These are phyloP conservation scores for Rhamphomyia laevipes DNA, from an alignment of 2,888 invertebrate genomes.

Conservation along the genomic window DNA sequence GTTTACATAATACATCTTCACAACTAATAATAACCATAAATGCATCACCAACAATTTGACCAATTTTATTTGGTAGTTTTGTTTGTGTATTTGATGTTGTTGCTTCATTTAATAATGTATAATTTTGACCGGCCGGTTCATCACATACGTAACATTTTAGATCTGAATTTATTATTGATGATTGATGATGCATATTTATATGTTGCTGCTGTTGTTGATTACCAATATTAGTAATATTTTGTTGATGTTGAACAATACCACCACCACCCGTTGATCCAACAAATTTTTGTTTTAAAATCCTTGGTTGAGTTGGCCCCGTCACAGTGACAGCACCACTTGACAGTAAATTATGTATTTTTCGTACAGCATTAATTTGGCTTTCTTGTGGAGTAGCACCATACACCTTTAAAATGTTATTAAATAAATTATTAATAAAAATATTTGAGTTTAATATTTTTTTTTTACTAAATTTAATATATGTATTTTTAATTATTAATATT, in stretches of 20 bases:
- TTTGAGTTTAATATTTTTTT: too few species aligned
- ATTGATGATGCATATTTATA: neutral
- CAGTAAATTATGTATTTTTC: constrained; percentile 37
- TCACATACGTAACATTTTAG: constrained; percentile 38
- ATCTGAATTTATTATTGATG: constrained; percentile 3
- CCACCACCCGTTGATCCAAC: constrained; percentile 18
- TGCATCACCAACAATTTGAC: constrained; percentile 39
- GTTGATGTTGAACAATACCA: constrained; percentile 4
- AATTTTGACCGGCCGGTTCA: constrained; percentile 28
- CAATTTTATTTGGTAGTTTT: constrained; percentile 40
- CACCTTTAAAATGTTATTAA: neutral
- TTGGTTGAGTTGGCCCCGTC: constrained; percentile 36
- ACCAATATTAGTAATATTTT: constrained; percentile 14
- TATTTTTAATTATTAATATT: too few species aligned
- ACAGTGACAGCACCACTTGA: constrained; percentile 38
- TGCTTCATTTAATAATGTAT: constrained; percentile 32
- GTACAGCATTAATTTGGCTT: constrained; percentile 26
- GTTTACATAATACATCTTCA: constrained; percentile 38
- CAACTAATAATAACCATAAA: constrained; percentile 39
- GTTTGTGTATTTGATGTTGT: constrained; percentile 36
- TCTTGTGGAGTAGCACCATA: constrained; percentile 6
- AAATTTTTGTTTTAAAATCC: constrained; percentile 31
- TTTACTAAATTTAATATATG: too few species aligned
- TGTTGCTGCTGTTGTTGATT: constrained; percentile 1
- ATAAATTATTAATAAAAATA: too few species aligned